phyloP scores from a whole-genome alignment of 2,113 vertebrate genomes.

The Sapajus apella region DNA sequence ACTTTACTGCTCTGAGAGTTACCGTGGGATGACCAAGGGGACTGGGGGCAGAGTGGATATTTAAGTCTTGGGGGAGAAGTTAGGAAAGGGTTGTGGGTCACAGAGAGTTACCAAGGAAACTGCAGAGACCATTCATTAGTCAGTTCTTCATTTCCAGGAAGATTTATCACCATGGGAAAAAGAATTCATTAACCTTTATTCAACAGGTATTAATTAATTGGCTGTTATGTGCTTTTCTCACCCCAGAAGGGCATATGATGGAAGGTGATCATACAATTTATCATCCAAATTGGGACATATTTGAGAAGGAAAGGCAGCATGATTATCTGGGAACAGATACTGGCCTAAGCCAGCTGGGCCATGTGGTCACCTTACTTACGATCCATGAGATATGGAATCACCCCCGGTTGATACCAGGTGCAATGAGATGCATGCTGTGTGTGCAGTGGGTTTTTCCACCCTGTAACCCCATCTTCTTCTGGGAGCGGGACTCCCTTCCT shows the following conservation, averaged over 20 bases:
- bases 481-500: neutral
- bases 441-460: neutral
- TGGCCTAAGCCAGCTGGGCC: neutral
- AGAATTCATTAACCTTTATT: neutral
- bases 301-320: neutral
- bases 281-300: neutral
- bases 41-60: neutral
- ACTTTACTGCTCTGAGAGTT: neutral
- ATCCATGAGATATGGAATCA: neutral
- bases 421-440: neutral
- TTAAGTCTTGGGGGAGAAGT: neutral
- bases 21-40: neutral
- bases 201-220: neutral
- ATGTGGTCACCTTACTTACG: neutral
- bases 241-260: neutral
- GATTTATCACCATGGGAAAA: neutral
- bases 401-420: neutral
- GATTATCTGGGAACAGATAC: neutral
- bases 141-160: neutral
- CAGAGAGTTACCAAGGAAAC: neutral
- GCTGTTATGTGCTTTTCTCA: neutral
- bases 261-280: neutral
- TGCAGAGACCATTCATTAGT: neutral
- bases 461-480: neutral
- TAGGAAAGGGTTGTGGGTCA: neutral